Base-by-base conservation (phyloP, 2,888 invertebrate genomes). In the Hipparchia semele region DNA sequence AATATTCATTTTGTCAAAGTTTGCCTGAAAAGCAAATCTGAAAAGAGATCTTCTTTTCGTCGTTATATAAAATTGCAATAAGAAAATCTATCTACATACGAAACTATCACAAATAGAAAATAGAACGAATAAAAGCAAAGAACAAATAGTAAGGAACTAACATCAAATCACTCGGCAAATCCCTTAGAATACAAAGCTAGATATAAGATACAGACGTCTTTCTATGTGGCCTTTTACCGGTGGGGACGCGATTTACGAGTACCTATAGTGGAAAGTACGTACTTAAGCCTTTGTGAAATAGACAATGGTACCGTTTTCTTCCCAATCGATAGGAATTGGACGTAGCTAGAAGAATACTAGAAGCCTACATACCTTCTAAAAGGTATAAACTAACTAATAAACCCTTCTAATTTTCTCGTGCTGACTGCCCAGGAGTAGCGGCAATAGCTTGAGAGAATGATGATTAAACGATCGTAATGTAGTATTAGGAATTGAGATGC, bases 301-400 rank as follows among this genome's bases (percentile, higher is more conserved):
- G 68, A 75, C 73, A 75, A 71, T 71, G 64, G 71, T 56, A 49
- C 58, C 68, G 68, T 56, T 71, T 69, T 71, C 68, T 56, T 61
- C 61, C 68, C 68, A 73, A 73, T 75, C 74, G 71, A 56, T 71
- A 70, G 68, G 66, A 68, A 65, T 72, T 68, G 33, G 9, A 53
- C 49, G 60, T 9, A 2, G 33, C 45, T 13, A 13, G 0, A 62
- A 1, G 7, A 33, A 23, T 58, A 12, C 10, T 39, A 12, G 5
- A 60, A 39, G 39, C 1, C 6, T 5, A 39, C 39, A 39, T 39
- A 5, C 39, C 2, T 39, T 39, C 39, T 39, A 39, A 39, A 39
- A 39, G 39, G 39, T 39, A 39, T 39, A 23, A 23, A 23, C 39
- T 39, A 39, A 4, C n/a, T n/a, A n/a, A n/a, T n/a, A n/a, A 39